Percentiles rank a stretch among this genome's conserved stretches.
phyloP scores from a whole-genome alignment of 2,797 vertebrate genomes.

The Chelonia mydas region DNA sequence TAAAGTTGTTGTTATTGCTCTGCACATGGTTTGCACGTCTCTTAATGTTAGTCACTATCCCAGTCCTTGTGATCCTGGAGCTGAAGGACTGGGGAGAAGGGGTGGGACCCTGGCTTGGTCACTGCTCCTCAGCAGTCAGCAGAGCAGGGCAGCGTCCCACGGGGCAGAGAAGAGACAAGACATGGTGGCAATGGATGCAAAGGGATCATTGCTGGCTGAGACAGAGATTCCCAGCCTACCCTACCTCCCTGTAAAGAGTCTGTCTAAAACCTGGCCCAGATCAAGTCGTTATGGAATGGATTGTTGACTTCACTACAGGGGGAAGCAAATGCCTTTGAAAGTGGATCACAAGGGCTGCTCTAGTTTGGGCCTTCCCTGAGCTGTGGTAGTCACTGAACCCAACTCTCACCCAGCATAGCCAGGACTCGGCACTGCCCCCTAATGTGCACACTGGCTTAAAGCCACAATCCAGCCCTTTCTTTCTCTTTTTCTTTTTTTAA shows the following conservation, averaged over 20 bases:
- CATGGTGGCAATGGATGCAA: not conserved
- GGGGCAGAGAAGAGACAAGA: not conserved
- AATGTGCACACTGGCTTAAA: not conserved
- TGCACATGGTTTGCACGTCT: not conserved
- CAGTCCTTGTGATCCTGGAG: not conserved
- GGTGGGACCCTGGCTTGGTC: not conserved
- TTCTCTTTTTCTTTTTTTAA: not conserved
- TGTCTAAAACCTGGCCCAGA: not conserved
- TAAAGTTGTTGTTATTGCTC: not conserved
- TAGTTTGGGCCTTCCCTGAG: not conserved
- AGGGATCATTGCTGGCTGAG: not conserved
- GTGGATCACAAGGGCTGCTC: not conserved
- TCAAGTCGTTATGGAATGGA: not conserved
- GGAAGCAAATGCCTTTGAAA: not conserved
- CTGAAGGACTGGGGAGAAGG: not conserved
- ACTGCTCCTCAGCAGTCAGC: not conserved
- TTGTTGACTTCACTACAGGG: not conserved
- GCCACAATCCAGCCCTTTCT: not conserved
- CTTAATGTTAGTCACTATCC: not conserved
- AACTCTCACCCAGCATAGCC: not conserved
- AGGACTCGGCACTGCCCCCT: not conserved
- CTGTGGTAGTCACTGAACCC: not conserved
- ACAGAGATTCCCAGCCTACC: not conserved
- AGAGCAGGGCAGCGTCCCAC: fast-evolving
- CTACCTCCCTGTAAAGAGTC: not conserved